phyloP scores from a whole-genome alignment of 2,113 vertebrate species.

The Notarius quadriscutis region DNA sequence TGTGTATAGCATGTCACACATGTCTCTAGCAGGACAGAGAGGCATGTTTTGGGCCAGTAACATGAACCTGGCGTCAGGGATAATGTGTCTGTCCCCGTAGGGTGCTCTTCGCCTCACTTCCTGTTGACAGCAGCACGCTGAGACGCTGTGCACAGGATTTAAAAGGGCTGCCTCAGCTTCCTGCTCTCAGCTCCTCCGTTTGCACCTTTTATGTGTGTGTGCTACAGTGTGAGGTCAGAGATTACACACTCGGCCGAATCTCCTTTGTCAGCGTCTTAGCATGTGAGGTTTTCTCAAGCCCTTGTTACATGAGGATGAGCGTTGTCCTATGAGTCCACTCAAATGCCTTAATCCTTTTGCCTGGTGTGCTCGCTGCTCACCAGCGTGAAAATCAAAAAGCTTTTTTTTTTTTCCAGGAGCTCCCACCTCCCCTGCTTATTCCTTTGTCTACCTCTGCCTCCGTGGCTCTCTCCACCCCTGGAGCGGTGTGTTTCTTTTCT shows the following conservation, averaged over 20 bases:
- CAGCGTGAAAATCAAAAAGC: constrained; percentile 25
- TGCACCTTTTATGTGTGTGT: background rate
- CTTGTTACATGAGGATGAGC: constrained; percentile 34
- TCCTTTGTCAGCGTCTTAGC: constrained; percentile 9
- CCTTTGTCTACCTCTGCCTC: constrained; percentile 34
- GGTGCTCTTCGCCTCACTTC: constrained; percentile 17
- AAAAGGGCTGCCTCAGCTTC: constrained; percentile 37
- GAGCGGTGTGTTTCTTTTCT: constrained; percentile 6
- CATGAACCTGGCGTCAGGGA: constrained; percentile 41
- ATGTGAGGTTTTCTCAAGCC: background rate
- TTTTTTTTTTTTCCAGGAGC: constrained; percentile 9
- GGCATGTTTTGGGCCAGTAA: constrained; percentile 33
- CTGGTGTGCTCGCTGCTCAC: background rate
- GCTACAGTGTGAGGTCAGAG: constrained; percentile 19
- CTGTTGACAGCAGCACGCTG: constrained; percentile 49
- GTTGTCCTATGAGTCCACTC: constrained; percentile 24
- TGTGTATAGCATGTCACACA: constrained; percentile 9
- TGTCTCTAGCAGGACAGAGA: background rate
- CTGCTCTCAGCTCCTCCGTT: background rate
- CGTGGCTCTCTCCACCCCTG: background rate
- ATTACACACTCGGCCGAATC: constrained; percentile 17
- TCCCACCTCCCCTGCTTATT: constrained; percentile 20
- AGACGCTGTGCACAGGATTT: constrained; percentile 17
- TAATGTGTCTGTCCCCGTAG: constrained; percentile 29
- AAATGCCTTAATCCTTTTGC: constrained; percentile 39